Evolutionary conservation across 2,888 invertebrate genomes (phyloP).

Genomic region (Brachylomia viminalis): DNA sequence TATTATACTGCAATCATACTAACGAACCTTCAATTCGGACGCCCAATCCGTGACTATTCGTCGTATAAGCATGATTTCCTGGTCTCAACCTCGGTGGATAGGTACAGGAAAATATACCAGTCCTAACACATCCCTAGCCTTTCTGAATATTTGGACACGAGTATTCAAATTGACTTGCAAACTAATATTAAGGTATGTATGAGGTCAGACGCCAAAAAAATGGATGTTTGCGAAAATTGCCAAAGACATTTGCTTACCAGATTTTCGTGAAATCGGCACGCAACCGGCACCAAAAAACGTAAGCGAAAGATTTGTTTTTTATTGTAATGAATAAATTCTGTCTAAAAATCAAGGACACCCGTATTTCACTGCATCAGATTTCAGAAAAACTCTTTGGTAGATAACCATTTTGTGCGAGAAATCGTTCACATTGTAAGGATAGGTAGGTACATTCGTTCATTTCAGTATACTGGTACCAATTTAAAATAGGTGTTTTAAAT

Average conservation of each 20-base stretch:
- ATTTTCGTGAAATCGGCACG: constrained; percentile 34
- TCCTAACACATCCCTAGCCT: constrained; percentile 48
- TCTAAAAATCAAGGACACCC: neutral
- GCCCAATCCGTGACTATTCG: constrained; percentile 74
- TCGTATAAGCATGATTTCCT: constrained; percentile 73
- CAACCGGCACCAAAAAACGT: constrained; percentile 23
- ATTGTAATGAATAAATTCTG: constrained; percentile 1
- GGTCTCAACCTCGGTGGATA: constrained; percentile 65
- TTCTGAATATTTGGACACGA: constrained; percentile 63
- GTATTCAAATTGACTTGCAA: constrained; percentile 64
- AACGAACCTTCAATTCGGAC: constrained; percentile 75
- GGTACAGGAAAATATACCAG: constrained; percentile 64
- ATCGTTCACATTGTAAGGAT: neutral
- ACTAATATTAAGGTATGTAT: constrained; percentile 66
- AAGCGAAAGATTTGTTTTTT: neutral
- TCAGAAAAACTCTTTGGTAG: neutral
- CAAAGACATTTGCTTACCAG: constrained; percentile 51
- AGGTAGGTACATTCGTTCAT: neutral
- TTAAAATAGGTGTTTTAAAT: constrained; percentile 12
- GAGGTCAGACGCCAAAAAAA: constrained; percentile 55
- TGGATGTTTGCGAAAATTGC: constrained; percentile 60
- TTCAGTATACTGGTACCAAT: neutral
- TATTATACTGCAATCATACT: constrained; percentile 69
- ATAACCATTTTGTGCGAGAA: neutral
- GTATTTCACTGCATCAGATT: neutral